Evolutionary conservation across 2,888 invertebrate species (phyloP).

Genomic region (Phortica okadai): DNA sequence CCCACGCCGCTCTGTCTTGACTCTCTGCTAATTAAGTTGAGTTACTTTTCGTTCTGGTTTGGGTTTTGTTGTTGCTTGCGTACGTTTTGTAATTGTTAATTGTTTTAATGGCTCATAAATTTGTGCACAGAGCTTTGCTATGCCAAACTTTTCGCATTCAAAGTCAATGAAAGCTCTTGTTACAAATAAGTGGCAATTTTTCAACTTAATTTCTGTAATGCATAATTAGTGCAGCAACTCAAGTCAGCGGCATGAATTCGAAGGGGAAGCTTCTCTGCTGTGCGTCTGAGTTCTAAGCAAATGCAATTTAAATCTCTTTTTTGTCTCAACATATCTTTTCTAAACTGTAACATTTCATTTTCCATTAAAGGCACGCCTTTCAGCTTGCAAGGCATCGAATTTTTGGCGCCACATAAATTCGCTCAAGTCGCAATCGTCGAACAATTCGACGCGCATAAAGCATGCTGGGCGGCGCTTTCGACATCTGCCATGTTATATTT

Average conservation of each 20-base stretch:
- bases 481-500: constrained; percentile 18
- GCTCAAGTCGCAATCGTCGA: neutral
- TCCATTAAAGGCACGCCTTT: neutral
- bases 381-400: neutral
- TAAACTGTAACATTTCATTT: neutral
- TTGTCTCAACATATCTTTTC: neutral
- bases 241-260: too few species aligned
- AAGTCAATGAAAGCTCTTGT: neutral
- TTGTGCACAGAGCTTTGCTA: constrained; percentile 22
- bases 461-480: constrained; percentile 23
- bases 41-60: constrained; percentile 44
- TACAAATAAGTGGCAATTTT: too few species aligned
- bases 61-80: constrained; percentile 20
- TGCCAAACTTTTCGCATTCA: neutral
- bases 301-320: too few species aligned
- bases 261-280: too few species aligned
- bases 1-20: neutral
- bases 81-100: constrained; percentile 63
- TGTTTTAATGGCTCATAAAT: constrained; percentile 74
- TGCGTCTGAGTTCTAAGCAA: too few species aligned
- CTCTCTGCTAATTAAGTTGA: constrained; percentile 63
- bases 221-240: too few species aligned
- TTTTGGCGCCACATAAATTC: constrained; percentile 15
- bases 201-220: too few species aligned
- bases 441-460: neutral